A percentile compares a stretch with the other conserved stretches of the same genome.
Evolutionary conservation across 2,797 vertebrate genomes (phyloP).

Genomic region (Falco columbarius): DNA sequence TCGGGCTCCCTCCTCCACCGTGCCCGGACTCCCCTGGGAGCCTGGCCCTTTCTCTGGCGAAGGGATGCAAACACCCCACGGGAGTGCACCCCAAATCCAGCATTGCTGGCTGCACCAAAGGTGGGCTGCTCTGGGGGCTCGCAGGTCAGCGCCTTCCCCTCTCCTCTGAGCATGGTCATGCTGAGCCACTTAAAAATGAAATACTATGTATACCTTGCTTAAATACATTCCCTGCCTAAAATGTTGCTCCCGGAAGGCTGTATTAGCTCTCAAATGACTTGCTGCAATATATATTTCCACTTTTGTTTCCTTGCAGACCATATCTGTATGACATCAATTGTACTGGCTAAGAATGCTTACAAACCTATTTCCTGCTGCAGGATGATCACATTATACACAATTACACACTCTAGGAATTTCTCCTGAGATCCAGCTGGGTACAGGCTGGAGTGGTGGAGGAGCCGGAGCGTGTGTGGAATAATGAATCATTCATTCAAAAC

Average conservation of each 20-base stretch:
- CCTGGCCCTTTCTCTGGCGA: background rate
- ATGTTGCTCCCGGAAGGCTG: background rate
- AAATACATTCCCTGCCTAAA: background rate
- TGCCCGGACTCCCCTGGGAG: background rate
- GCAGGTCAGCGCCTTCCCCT: background rate
- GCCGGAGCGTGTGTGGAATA: background rate
- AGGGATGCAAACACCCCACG: background rate
- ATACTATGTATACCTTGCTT: fast-evolving
- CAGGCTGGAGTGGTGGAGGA: conserved; percentile 29
- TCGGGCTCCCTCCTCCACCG: background rate
- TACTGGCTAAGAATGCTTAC: conserved; percentile 34
- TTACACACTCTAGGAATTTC: conserved; percentile 59
- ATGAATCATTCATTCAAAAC: conserved; percentile 48
- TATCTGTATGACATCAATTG: conserved; percentile 49
- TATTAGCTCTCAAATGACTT: background rate
- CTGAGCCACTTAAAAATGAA: background rate
- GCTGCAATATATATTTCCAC: background rate
- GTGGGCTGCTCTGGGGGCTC: background rate
- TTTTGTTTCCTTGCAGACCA: background rate
- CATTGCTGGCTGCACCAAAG: background rate
- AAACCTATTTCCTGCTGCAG: conserved; percentile 43
- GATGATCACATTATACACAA: conserved; percentile 41
- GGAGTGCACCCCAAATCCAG: no score
- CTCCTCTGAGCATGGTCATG: background rate
- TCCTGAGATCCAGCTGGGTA: conserved; percentile 38